Evolutionary conservation across 2,888 invertebrate genomes (phyloP).

Genomic region (Synanthedon andrenaeformis): DNA sequence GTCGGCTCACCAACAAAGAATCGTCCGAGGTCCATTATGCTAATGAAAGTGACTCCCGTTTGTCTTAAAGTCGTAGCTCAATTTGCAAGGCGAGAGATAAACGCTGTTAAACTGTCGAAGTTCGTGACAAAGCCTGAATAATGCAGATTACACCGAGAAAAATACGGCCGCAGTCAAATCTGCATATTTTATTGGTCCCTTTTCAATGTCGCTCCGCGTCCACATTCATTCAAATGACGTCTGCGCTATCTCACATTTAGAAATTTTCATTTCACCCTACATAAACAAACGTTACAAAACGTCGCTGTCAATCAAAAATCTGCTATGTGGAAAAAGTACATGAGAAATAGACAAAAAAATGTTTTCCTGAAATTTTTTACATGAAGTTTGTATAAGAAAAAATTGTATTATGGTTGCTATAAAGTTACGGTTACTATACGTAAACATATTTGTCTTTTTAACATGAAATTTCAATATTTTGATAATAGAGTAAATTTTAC

Average conservation of each 20-base stretch:
- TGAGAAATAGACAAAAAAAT: too few species aligned
- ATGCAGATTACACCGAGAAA: conserved; percentile 70
- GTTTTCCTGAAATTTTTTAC: too few species aligned
- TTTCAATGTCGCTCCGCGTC: conserved; percentile 45
- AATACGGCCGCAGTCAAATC: conserved; percentile 69
- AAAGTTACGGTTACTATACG: too few species aligned
- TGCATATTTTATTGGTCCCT: conserved; percentile 68
- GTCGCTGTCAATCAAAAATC: too few species aligned
- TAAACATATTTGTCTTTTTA: too few species aligned
- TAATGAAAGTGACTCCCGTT: conserved; percentile 70
- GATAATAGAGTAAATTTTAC: too few species aligned
- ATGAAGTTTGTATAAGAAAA: too few species aligned
- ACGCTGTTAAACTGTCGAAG: conserved; percentile 71
- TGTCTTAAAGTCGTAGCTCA: conserved; percentile 71
- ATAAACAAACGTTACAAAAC: too few species aligned
- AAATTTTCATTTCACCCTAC: neutral
- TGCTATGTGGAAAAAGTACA: too few species aligned
- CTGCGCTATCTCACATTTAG: conserved; percentile 12
- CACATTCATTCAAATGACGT: conserved; percentile 33
- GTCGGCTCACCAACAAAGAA: conserved; percentile 60
- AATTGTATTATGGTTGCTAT: too few species aligned
- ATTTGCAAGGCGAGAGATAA: conserved; percentile 71
- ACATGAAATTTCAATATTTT: too few species aligned
- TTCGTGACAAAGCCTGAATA: conserved; percentile 71
- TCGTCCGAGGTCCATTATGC: conserved; percentile 65